Conservation (phyloP, 2,113 vertebrate genomes). For the Morone chrysops region DNA sequence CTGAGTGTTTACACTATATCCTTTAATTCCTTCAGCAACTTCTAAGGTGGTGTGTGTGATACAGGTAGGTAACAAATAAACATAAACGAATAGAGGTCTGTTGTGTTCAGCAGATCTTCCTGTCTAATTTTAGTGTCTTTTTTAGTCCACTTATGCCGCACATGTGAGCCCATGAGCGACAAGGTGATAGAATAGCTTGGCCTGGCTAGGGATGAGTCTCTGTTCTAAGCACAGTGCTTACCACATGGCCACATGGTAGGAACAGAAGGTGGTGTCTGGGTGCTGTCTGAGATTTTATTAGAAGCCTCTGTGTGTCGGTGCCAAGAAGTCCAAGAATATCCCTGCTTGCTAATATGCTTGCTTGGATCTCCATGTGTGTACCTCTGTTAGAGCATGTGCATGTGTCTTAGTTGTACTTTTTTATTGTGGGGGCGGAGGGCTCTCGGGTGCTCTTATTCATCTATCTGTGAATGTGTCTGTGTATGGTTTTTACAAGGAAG, state of each 20-base stretch:
- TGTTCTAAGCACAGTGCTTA: conserved; percentile 47
- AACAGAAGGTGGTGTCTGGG: conserved; percentile 79
- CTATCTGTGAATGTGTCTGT: background rate
- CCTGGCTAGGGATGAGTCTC: conserved; percentile 40
- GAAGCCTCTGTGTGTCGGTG: conserved; percentile 71
- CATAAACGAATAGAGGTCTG: background rate
- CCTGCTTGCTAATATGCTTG: conserved; percentile 67
- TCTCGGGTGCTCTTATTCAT: conserved; percentile 8
- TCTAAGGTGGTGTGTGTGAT: conserved; percentile 9
- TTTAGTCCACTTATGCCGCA: conserved; percentile 37
- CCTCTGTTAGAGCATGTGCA: conserved; percentile 48
- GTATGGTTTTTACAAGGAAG: conserved; percentile 1
- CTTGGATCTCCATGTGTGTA: conserved; percentile 53
- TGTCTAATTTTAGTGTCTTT: background rate
- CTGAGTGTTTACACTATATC: background rate
- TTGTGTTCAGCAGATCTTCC: conserved; percentile 36
- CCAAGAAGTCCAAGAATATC: conserved; percentile 78
- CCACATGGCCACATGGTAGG: conserved; percentile 60
- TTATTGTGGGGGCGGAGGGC: background rate
- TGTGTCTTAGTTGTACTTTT: conserved; percentile 33
- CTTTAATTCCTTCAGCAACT: conserved; percentile 6
- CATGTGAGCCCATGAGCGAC: conserved; percentile 62
- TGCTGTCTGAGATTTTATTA: conserved; percentile 76
- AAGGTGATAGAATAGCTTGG: conserved; percentile 42
- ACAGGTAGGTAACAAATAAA: background rate